Evolutionary conservation across 2,888 invertebrate genomes (phyloP).

Genomic region (Hemithea aestivaria): DNA sequence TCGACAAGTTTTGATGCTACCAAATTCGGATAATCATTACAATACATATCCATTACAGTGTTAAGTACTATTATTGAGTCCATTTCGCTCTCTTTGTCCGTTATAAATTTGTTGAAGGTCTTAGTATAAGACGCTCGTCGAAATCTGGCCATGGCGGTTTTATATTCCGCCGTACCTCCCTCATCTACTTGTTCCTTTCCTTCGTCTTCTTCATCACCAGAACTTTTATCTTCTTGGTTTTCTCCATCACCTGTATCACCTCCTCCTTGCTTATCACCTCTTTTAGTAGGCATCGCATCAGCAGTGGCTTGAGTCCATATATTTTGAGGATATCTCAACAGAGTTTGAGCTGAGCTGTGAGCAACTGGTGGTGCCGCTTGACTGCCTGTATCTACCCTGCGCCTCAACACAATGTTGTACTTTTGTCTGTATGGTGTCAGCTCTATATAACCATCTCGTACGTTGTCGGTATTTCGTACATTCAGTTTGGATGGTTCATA

Average conservation of each 20-base stretch:
- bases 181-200: constrained; percentile 45
- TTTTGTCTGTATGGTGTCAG: constrained; percentile 78
- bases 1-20: constrained; percentile 49
- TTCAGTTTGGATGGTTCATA: constrained; percentile 68
- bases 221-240: constrained; percentile 37
- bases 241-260: constrained; percentile 45
- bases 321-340: constrained; percentile 82
- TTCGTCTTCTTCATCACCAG: constrained; percentile 38
- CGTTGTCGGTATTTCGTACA: constrained; percentile 75
- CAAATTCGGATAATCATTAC: constrained; percentile 80
- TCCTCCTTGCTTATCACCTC: constrained; percentile 45
- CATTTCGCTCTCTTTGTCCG: constrained; percentile 44
- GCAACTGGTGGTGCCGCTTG: constrained; percentile 77
- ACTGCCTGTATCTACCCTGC: constrained; percentile 75
- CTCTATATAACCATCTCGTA: constrained; percentile 84
- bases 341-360: constrained; percentile 81
- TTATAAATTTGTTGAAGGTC: constrained; percentile 51
- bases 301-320: constrained; percentile 83
- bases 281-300: constrained; percentile 54
- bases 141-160: constrained; percentile 49
- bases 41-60: constrained; percentile 80
- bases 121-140: constrained; percentile 62
- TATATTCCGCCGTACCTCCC: constrained; percentile 49
- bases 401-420: constrained; percentile 76
- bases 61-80: constrained; percentile 63